These are phyloP conservation scores for Pseudomyrmex cubaensis DNA, from an alignment of 1,140 invertebrate genomes.

Conservation along the genomic window DNA sequence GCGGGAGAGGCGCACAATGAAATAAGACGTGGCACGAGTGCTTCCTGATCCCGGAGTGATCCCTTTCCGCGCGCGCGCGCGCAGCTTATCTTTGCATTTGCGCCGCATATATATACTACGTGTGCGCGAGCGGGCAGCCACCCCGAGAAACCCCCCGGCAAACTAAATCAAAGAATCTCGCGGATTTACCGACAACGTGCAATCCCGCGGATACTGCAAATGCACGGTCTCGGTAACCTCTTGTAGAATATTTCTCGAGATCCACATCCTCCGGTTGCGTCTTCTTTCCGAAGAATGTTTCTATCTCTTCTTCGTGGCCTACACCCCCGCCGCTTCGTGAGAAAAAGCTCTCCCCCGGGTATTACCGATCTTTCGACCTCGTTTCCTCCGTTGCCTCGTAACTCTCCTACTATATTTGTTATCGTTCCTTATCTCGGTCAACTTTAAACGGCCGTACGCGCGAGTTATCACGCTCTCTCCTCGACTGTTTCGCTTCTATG, in stretches of 20 bases:
- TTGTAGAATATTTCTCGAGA: slow-evolving; percentile 69
- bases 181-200: slow-evolving; percentile 72
- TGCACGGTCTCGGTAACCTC: slow-evolving; percentile 68
- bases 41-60: slow-evolving; percentile 72
- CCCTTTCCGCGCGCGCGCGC: slow-evolving; percentile 36
- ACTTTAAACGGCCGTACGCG: slow-evolving; percentile 67
- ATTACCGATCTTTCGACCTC: slow-evolving; percentile 75
- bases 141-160: slow-evolving; percentile 27
- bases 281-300: slow-evolving; percentile 19
- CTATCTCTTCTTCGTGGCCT: slow-evolving; percentile 60
- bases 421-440: slow-evolving; percentile 74
- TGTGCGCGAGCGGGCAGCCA: slow-evolving; percentile 23
- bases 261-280: slow-evolving; percentile 19
- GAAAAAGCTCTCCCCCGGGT: slow-evolving; percentile 69
- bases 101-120: slow-evolving; percentile 36
- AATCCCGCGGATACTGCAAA: slow-evolving; percentile 71
- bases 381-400: slow-evolving; percentile 69
- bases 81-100: slow-evolving; percentile 73
- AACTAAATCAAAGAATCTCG: slow-evolving; percentile 77
- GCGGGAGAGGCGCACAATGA: slow-evolving; percentile 64
- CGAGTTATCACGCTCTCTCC: slow-evolving; percentile 58
- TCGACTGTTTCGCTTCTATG: slow-evolving; percentile 61
- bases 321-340: slow-evolving; percentile 54
- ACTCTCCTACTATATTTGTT: slow-evolving; percentile 67
- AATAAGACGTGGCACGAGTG: slow-evolving; percentile 75